Percentiles rank a stretch among this genome's conserved stretches.
These are phyloP conservation scores for Drosophila limbata DNA, from an alignment of 2,888 invertebrate species.

Conservation along the genomic window DNA sequence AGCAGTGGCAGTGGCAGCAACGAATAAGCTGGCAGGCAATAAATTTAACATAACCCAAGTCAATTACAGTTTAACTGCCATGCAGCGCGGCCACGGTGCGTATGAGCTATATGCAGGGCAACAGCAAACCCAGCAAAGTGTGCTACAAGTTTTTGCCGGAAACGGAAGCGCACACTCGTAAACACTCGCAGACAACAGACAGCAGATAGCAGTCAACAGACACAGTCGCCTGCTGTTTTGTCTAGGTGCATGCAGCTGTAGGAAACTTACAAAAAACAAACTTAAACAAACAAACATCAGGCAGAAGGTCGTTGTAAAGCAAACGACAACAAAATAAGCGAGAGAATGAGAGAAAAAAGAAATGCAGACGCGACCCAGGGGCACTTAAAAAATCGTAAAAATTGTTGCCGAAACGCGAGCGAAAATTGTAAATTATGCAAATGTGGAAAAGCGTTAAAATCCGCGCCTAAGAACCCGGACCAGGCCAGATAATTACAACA, in stretches of 20 bases:
- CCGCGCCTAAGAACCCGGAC: constrained; percentile 69
- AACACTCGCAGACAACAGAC: constrained; percentile 15
- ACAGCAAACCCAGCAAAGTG: constrained; percentile 14
- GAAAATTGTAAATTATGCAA: constrained; percentile 72
- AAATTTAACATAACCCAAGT: constrained; percentile 74
- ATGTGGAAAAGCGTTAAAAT: constrained; percentile 64
- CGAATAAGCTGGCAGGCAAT: constrained; percentile 58
- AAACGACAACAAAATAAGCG: constrained; percentile 34
- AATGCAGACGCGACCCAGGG: constrained; percentile 38
- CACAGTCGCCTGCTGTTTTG: constrained; percentile 44
- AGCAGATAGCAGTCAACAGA: constrained; percentile 7
- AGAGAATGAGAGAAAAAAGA: constrained; percentile 4
- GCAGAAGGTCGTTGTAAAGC: constrained; percentile 42
- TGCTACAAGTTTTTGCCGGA: constrained; percentile 39
- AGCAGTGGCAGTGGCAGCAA: constrained; percentile 38
- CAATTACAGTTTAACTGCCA: constrained; percentile 67
- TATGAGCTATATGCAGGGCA: constrained; percentile 52
- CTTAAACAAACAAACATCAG: constrained; percentile 22
- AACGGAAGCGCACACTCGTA: constrained; percentile 45
- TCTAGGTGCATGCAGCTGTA: constrained; percentile 58
- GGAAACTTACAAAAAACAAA: constrained; percentile 42
- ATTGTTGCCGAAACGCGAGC: constrained; percentile 34
- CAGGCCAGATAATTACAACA: constrained; percentile 68
- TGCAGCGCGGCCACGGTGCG: constrained; percentile 42
- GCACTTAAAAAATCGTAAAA: constrained; percentile 73